Evolutionary conservation across 2,888 invertebrate species (phyloP), one percentile per base, ranked within the genome.

Genomic region (Ctenicera cuprea): DNA sequence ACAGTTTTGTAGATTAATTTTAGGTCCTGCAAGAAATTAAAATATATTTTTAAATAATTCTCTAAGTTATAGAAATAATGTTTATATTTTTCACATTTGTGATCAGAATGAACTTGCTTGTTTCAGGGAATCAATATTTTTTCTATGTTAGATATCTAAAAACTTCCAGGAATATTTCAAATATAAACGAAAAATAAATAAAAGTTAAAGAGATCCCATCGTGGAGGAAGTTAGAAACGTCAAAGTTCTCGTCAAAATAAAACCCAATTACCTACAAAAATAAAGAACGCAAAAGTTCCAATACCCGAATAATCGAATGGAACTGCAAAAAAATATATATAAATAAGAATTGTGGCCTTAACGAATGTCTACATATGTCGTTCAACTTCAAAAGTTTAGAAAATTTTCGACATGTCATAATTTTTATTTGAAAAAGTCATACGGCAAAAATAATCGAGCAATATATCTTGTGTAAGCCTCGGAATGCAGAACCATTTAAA

Each of bases 401-500:
- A n/a, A 66, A 26, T 26, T 52, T 66, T 54, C 22, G 65, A 66
- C 65, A 33, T 37, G 20, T 45, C 59, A 70, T 70, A 74, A 74
- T 59, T 74, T 74, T 65, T 70, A 70, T 70, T 70, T 70, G 69
- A 69, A 48, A 73, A 64, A 69, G 64, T 66, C 57, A 59, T 69
- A 62, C 54, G 63, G 57, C 69, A 71, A 64, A 71, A 71, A 75
- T 68, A 71, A 71, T 75, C 71, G 72, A 71, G 80, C 78, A 76
- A 82, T 82, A 80, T 80, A 81, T 81, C 81, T 79, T 79, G 75
- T 77, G 79, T 78, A 79, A 80, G 80, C 78, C 77, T 74, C 77
- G 79, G 79, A 81, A 82, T 81, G 81, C 77, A 76, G 78, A 82
- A 80, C 77, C 80, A 79, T 82, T 82, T 81, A 82, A 82, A 82